phyloP scores from a whole-genome alignment of 2,113 vertebrate species.

The Lasiurus borealis region DNA sequence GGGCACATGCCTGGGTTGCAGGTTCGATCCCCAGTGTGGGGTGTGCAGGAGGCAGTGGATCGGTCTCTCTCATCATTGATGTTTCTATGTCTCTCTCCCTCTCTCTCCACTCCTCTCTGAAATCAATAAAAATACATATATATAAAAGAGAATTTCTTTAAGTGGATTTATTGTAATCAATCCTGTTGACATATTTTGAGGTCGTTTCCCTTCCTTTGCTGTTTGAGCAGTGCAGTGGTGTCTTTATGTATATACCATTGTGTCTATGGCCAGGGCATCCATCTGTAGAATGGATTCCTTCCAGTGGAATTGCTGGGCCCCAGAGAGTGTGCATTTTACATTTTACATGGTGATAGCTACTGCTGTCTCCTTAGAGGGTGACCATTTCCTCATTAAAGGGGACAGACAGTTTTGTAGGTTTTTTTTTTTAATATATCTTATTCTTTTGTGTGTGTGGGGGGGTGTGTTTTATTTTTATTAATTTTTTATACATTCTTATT shows the following conservation, averaged over 20 bases:
- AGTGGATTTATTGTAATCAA: neutral
- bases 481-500: too few species aligned
- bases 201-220: neutral
- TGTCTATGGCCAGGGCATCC: too few species aligned
- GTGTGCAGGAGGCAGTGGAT: too few species aligned
- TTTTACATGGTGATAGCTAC: neutral
- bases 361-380: neutral
- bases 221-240: neutral
- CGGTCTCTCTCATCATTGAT: too few species aligned
- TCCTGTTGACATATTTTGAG: neutral
- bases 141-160: constrained; percentile 48
- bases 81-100: too few species aligned
- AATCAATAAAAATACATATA: too few species aligned
- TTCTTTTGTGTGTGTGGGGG: too few species aligned
- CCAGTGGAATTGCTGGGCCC: neutral
- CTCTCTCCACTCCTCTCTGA: too few species aligned
- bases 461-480: too few species aligned
- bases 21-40: too few species aligned
- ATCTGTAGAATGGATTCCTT: neutral
- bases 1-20: too few species aligned
- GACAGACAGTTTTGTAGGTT: neutral
- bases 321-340: neutral
- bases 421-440: too few species aligned
- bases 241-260: neutral
- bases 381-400: constrained; percentile 9